Percentiles rank a stretch among this genome's conserved stretches.
phyloP scores from a whole-genome alignment of 30 jellyfish, hydroid and myxozoan species.

The Cassiopea xamachana region DNA sequence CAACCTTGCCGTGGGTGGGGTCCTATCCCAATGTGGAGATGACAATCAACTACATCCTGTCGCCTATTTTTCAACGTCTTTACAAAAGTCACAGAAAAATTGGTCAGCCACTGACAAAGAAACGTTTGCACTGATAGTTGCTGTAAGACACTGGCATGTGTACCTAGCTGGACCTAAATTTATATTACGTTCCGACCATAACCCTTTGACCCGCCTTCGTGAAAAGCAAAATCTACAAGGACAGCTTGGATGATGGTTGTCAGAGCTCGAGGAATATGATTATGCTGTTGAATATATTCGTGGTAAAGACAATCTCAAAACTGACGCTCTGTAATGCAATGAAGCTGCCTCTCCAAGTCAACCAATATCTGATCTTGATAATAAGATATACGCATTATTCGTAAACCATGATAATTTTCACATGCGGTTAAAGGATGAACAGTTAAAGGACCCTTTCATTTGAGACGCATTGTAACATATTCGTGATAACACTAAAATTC shows the following conservation, averaged over 20 bases:
- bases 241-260: conserved; percentile 61
- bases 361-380: conserved; percentile 32
- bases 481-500: not conserved
- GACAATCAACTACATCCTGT: conserved; percentile 43
- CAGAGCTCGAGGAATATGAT: conserved; percentile 56
- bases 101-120: conserved; percentile 55
- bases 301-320: conserved; percentile 26
- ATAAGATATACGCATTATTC: conserved; percentile 26
- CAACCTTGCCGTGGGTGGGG: not conserved
- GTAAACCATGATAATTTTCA: not conserved
- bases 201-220: conserved; percentile 38
- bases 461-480: not conserved
- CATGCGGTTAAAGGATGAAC: conserved; percentile 21
- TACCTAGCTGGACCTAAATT: conserved; percentile 55
- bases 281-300: conserved; percentile 57
- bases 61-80: conserved; percentile 37
- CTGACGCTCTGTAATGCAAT: conserved; percentile 62
- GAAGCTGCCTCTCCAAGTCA: conserved; percentile 3
- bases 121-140: conserved; percentile 42
- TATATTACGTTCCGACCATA: conserved; percentile 47
- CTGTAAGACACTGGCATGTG: conserved; percentile 59
- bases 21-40: conserved; percentile 20
- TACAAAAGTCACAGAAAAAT: conserved; percentile 33
- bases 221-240: conserved; percentile 56
- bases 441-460: conserved; percentile 18